Percentiles rank a stretch among this genome's conserved stretches.
These are phyloP conservation scores for Leptobrachium ailaonicum DNA, from an alignment of 2,113 vertebrate species.

Conservation along the genomic window DNA sequence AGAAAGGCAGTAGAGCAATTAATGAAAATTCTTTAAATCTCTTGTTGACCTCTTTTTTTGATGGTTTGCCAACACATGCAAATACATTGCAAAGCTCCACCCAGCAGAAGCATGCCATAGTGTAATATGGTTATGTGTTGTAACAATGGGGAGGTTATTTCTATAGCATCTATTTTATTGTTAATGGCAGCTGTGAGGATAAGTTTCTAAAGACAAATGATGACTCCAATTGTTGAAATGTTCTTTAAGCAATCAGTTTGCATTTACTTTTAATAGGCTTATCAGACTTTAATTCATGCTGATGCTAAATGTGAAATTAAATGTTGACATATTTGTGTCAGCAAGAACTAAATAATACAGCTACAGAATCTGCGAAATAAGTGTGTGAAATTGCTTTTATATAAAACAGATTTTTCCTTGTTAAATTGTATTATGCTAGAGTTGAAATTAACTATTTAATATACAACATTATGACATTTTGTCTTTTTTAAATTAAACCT, in stretches of 20 bases:
- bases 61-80: too few species aligned
- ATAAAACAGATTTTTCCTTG: too few species aligned
- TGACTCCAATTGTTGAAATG: conserved; percentile 11
- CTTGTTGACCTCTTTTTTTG: too few species aligned
- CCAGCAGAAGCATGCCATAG: too few species aligned
- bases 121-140: conserved; percentile 11
- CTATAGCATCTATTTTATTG: conserved; percentile 21
- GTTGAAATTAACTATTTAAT: too few species aligned
- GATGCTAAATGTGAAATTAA: conserved; percentile 22
- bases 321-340: conserved; percentile 32
- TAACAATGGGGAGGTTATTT: background rate
- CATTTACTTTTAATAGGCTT: conserved; percentile 14
- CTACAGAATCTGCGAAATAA: conserved; percentile 6
- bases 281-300: conserved; percentile 21
- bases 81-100: too few species aligned
- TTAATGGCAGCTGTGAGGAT: conserved; percentile 28
- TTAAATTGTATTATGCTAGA: too few species aligned
- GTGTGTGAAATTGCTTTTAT: background rate
- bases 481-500: too few species aligned
- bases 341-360: conserved; percentile 19
- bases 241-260: conserved; percentile 31
- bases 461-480: too few species aligned
- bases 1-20: too few species aligned
- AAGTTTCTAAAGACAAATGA: conserved; percentile 7
- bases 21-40: too few species aligned